Conservation (phyloP, 2,113 vertebrate species). For the Hirundichthys speculiger region DNA sequence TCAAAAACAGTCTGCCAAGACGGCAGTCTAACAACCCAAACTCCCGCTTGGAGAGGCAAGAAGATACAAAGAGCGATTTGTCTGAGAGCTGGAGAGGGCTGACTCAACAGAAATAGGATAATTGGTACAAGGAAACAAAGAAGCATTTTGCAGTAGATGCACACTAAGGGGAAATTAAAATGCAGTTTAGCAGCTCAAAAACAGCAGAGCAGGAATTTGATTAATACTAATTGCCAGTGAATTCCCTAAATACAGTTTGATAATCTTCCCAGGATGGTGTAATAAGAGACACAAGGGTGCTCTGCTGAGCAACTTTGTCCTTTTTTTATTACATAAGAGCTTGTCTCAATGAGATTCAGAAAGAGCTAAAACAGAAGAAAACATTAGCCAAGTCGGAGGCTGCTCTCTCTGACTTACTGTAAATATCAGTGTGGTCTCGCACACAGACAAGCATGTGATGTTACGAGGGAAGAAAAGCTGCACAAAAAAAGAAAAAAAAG, state of each 20-base stretch:
- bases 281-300: background rate
- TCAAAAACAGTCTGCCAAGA: slow-evolving; percentile 46
- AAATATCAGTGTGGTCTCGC: background rate
- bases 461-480: slow-evolving; percentile 2
- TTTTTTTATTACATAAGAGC: background rate
- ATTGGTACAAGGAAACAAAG: slow-evolving; percentile 45
- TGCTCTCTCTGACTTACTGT: background rate
- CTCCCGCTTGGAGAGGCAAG: slow-evolving; percentile 20
- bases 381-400: background rate
- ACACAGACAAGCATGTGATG: slow-evolving; percentile 4
- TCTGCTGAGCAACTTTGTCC: background rate
- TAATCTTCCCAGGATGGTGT: background rate
- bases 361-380: slow-evolving; percentile 6
- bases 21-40: slow-evolving; percentile 42
- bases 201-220: background rate
- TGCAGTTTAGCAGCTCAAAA: slow-evolving; percentile 5
- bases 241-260: slow-evolving; percentile 1
- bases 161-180: slow-evolving; percentile 6
- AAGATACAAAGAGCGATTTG: slow-evolving; percentile 62
- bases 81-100: slow-evolving; percentile 37
- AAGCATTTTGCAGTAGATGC: slow-evolving; percentile 23
- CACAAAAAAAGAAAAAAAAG: background rate
- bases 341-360: background rate
- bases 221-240: background rate
- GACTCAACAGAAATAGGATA: slow-evolving; percentile 54